Evolutionary conservation across 2,888 invertebrate genomes (phyloP).

Genomic region (Patella pellucida): DNA sequence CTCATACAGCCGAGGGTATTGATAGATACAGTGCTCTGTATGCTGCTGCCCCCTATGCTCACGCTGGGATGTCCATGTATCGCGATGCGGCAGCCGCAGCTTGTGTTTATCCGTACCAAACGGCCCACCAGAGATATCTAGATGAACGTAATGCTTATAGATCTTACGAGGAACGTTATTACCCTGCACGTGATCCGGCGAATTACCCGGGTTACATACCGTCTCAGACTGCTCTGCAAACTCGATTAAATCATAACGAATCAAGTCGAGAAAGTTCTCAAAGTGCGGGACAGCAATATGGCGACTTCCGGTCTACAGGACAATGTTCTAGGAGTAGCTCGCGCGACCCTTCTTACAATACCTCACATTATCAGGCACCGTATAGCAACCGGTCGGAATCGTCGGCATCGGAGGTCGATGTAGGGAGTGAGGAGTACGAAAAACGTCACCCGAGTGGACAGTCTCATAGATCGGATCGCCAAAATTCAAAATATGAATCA

Average conservation of each 20-base stretch:
- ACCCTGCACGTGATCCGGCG: constrained; percentile 45
- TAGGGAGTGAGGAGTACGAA: constrained; percentile 60
- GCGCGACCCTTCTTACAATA: constrained; percentile 52
- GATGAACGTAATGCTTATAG: constrained; percentile 52
- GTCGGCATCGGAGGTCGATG: constrained; percentile 68
- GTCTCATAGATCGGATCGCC: constrained; percentile 25
- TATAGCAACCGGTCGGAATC: constrained; percentile 69
- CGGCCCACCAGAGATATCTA: constrained; percentile 48
- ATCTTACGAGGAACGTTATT: constrained; percentile 54
- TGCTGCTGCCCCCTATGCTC: constrained; percentile 51
- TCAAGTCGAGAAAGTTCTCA: constrained; percentile 32
- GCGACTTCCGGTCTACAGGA: constrained; percentile 45
- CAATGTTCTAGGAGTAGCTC: constrained; percentile 60
- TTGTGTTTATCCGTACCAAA: constrained; percentile 49
- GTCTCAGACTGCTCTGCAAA: constrained; percentile 39
- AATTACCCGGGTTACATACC: constrained; percentile 46
- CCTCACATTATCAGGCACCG: constrained; percentile 51
- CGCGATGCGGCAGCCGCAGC: constrained; percentile 45
- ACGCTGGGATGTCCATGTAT: constrained; percentile 47
- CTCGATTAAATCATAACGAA: constrained; percentile 40
- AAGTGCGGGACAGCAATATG: constrained; percentile 38
- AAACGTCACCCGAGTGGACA: constrained; percentile 37
- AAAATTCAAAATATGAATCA: constrained; percentile 33
- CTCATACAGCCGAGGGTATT: constrained; percentile 47
- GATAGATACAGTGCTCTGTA: constrained; percentile 57